Conservation (phyloP, 2,113 vertebrate species). For the Oreocharis arfaki region DNA sequence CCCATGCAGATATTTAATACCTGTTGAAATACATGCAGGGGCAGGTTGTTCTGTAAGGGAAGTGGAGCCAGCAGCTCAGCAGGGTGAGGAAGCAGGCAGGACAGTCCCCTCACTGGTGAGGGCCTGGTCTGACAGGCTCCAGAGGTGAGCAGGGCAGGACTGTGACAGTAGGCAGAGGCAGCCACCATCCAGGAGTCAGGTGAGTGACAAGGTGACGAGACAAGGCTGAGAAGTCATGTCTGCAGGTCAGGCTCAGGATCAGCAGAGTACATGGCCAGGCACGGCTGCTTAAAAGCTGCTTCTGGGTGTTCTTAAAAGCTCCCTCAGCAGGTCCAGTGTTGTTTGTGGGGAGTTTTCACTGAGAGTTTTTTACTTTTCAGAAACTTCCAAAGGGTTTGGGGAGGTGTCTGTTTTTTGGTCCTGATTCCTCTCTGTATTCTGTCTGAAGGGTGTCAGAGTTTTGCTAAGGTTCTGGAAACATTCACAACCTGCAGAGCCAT, state of each 20-base stretch:
- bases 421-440: neutral
- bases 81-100: neutral
- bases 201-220: neutral
- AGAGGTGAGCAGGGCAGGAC: neutral
- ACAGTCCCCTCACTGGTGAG: neutral
- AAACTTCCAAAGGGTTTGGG: neutral
- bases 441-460: constrained; percentile 83
- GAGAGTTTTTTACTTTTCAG: neutral
- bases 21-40: neutral
- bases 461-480: constrained; percentile 82
- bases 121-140: neutral
- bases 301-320: too few relatives aligned
- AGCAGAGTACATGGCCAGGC: neutral
- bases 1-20: neutral
- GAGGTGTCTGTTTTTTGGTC: accelerated
- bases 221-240: neutral
- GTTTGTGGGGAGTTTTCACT: neutral
- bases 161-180: neutral
- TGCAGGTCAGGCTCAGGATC: neutral
- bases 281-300: neutral
- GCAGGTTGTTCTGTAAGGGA: neutral
- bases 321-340: neutral
- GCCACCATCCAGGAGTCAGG: neutral
- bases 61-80: neutral
- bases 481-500: constrained; percentile 82